Percentiles rank a stretch among this genome's conserved stretches.
Evolutionary conservation across 1,140 invertebrate species (phyloP).

Genomic region (Bombus confusus): DNA sequence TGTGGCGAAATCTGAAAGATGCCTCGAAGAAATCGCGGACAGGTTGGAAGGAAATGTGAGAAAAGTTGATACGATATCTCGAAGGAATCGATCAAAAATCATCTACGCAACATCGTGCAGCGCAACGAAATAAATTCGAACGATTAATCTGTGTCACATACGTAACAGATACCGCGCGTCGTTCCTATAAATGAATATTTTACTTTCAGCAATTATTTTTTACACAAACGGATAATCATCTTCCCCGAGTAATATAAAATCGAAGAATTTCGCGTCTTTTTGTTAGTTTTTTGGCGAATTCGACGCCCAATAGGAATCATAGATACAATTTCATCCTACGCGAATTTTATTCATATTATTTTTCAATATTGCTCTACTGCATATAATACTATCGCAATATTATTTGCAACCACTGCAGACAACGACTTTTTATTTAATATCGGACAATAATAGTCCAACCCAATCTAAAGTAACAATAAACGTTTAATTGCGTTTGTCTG

Average conservation of each 20-base stretch:
- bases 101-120: not conserved
- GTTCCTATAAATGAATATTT: not conserved
- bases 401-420: no score
- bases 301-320: not conserved
- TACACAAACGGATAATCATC: not conserved
- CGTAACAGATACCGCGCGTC: not conserved
- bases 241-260: not conserved
- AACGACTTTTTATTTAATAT: no score
- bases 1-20: not conserved
- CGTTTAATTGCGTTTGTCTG: not conserved
- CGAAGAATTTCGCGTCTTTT: not conserved
- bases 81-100: not conserved
- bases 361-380: no score
- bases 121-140: constrained; percentile 1
- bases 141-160: not conserved
- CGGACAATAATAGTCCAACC: not conserved
- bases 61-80: constrained; percentile 19
- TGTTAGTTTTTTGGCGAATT: not conserved
- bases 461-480: not conserved
- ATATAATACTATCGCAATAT: no score
- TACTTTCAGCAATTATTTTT: not conserved
- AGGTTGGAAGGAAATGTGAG: not conserved
- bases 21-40: not conserved
- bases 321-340: not conserved
- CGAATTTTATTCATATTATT: not conserved